phyloP scores from a whole-genome alignment of 2,113 vertebrate species.

The Chaetorhynchus papuensis region DNA sequence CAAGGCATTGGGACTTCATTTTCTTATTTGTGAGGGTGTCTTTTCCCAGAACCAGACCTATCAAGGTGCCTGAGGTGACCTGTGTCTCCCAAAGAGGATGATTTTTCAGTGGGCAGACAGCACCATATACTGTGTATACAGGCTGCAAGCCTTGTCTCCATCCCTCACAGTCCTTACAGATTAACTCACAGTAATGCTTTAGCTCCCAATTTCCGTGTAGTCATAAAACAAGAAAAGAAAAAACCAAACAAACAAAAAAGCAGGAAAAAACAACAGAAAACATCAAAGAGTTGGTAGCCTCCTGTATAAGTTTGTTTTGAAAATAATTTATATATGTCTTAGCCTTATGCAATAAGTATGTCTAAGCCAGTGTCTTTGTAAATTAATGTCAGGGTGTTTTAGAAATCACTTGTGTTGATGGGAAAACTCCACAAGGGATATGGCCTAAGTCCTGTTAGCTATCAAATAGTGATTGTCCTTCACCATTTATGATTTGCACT shows the following conservation, averaged over 20 bases:
- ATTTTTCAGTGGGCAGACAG: not conserved
- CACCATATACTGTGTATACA: not conserved
- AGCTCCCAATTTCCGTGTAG: not conserved
- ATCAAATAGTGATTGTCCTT: not conserved
- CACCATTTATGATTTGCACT: not conserved
- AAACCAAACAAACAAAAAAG: not conserved
- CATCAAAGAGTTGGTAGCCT: not conserved
- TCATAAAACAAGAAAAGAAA: not conserved
- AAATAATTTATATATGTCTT: not conserved
- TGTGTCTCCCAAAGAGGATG: not conserved
- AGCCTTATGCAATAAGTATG: not conserved
- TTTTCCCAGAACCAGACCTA: not conserved
- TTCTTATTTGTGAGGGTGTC: not conserved
- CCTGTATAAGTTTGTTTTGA: not conserved
- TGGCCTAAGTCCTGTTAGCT: not conserved
- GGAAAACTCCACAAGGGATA: not conserved
- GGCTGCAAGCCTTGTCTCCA: not conserved
- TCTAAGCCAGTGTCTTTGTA: not conserved
- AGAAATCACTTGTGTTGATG: not conserved
- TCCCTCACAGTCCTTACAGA: not conserved
- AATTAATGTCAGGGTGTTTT: not conserved
- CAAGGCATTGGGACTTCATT: not conserved
- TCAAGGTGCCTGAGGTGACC: not conserved
- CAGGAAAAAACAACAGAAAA: not conserved
- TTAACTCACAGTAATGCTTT: not conserved